Conservation (phyloP, 92 coral and sea anemone genomes). For the Zoanthus gigantus region DNA sequence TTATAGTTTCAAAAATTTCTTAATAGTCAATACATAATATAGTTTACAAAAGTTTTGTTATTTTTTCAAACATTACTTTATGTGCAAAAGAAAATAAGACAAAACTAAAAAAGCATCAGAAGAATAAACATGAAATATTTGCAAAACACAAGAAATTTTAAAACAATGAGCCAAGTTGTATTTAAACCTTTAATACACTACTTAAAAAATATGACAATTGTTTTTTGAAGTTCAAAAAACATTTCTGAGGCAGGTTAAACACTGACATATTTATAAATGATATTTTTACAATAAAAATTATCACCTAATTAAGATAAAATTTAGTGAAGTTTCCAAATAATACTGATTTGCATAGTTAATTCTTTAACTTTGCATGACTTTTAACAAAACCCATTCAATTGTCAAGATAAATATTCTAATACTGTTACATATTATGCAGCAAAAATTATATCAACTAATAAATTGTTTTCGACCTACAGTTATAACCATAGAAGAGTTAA, state of each 20-base stretch:
- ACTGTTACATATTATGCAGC: slow-evolving; percentile 12
- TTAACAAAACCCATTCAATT: slow-evolving; percentile 20
- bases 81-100: background rate
- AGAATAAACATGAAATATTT: background rate
- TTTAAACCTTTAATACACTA: background rate
- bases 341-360: background rate
- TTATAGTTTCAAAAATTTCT: background rate
- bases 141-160: background rate
- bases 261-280: background rate
- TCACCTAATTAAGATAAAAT: slow-evolving; percentile 18
- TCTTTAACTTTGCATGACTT: background rate
- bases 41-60: background rate
- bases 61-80: background rate
- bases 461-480: background rate
- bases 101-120: background rate
- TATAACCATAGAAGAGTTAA: background rate
- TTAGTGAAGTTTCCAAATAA: slow-evolving; percentile 22
- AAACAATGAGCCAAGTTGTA: background rate
- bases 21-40: background rate
- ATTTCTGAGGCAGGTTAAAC: background rate
- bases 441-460: slow-evolving; percentile 11
- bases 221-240: background rate
- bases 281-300: background rate
- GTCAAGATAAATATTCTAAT: background rate
- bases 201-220: background rate